These are phyloP conservation scores for Calcarius lapponicus DNA, from an alignment of 2,797 vertebrate genomes.

Conservation along the genomic window DNA sequence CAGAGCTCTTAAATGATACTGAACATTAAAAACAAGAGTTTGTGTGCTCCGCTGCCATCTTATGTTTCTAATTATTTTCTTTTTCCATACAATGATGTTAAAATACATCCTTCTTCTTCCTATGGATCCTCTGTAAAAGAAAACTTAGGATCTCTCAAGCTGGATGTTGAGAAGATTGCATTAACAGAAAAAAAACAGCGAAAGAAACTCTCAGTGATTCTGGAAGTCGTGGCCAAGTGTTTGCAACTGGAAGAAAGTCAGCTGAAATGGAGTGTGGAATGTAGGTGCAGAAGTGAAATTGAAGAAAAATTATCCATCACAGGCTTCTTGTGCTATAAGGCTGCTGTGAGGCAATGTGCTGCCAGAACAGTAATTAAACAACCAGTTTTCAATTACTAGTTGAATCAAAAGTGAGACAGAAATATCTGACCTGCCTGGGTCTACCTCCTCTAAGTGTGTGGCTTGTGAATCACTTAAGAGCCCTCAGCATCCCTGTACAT, in stretches of 20 bases:
- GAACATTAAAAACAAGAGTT: background rate
- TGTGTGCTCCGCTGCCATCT: background rate
- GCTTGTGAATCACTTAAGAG: background rate
- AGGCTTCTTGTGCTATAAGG: background rate
- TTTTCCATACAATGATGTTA: background rate
- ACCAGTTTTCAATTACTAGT: background rate
- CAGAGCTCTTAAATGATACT: background rate
- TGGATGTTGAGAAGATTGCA: constrained; percentile 86
- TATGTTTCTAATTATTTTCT: background rate
- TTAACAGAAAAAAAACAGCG: constrained; percentile 81
- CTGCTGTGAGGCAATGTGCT: background rate
- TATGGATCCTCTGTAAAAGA: constrained; percentile 51
- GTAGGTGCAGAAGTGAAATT: constrained; percentile 76
- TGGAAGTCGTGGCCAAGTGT: constrained; percentile 77
- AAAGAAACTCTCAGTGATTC: constrained; percentile 82
- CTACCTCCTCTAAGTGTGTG: background rate
- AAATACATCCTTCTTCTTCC: background rate
- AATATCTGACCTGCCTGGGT: background rate
- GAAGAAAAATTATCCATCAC: background rate
- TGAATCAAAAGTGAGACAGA: background rate
- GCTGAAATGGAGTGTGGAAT: constrained; percentile 85
- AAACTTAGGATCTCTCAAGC: constrained; percentile 74
- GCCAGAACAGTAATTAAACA: background rate
- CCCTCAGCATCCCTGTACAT: background rate
- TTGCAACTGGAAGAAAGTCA: constrained; percentile 75